Evolutionary conservation across 2,888 invertebrate species (phyloP).

Genomic region (Diplolepis rosae): DNA sequence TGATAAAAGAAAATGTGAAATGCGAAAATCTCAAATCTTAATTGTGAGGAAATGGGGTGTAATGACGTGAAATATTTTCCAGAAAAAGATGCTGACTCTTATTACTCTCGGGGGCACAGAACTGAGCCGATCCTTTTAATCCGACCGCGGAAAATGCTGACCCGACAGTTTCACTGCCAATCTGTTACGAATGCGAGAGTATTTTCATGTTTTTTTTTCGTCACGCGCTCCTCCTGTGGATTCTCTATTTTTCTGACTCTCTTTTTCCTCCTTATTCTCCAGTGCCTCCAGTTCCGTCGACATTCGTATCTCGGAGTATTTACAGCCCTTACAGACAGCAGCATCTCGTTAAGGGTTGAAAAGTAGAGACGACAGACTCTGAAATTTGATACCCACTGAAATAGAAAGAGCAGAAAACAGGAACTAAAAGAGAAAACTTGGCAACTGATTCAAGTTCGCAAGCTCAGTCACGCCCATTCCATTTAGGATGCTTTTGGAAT

Average conservation of each 20-base stretch:
- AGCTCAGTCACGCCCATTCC: background rate
- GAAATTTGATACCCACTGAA: slow-evolving; percentile 17
- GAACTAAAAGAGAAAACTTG: background rate
- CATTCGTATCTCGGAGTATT: slow-evolving; percentile 15
- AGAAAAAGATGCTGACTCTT: slow-evolving; percentile 70
- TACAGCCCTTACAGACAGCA: slow-evolving; percentile 11
- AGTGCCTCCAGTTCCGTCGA: background rate
- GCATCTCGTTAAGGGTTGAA: slow-evolving; percentile 23
- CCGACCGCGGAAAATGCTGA: slow-evolving; percentile 66
- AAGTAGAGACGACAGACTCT: slow-evolving; percentile 20
- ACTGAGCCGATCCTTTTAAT: slow-evolving; percentile 64
- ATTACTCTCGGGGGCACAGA: slow-evolving; percentile 56
- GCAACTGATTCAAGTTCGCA: slow-evolving; percentile 6
- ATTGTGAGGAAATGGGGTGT: slow-evolving; percentile 68
- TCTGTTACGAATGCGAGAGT: slow-evolving; percentile 60
- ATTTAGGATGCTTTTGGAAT: slow-evolving; percentile 15
- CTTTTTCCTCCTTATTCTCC: slow-evolving; percentile 7
- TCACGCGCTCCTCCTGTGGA: slow-evolving; percentile 12
- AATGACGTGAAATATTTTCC: slow-evolving; percentile 68
- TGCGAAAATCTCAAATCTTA: slow-evolving; percentile 61
- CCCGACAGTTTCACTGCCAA: slow-evolving; percentile 63
- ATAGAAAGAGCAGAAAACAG: slow-evolving; percentile 10
- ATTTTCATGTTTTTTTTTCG: slow-evolving; percentile 35
- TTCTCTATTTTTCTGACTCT: slow-evolving; percentile 29
- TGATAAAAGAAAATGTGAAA: slow-evolving; percentile 39